A percentile compares a stretch with the other conserved stretches of the same genome.
Conservation (phyloP, 1,140 invertebrate species). For the Penaeus vannamei region DNA sequence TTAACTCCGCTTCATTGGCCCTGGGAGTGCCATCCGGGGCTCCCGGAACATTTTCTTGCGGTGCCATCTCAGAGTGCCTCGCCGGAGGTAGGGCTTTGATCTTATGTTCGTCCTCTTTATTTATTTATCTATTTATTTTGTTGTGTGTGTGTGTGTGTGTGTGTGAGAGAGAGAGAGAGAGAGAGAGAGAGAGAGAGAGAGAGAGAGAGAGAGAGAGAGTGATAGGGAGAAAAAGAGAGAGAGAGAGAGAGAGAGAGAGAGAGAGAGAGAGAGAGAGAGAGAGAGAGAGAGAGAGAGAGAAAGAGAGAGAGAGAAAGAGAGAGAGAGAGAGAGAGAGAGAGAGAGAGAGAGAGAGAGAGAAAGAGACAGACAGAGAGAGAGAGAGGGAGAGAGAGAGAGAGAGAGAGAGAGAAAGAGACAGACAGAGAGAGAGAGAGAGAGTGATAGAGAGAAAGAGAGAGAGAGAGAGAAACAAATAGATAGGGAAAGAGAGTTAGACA, state of each 20-base stretch:
- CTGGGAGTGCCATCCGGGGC: too few relatives aligned
- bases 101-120: too few relatives aligned
- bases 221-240: background rate
- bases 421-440: background rate
- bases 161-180: background rate
- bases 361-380: conserved; percentile 37
- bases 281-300: background rate
- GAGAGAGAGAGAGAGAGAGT: background rate
- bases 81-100: too few relatives aligned
- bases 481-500: too few relatives aligned
- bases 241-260: background rate
- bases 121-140: too few relatives aligned
- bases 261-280: conserved; percentile 6
- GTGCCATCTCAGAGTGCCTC: too few relatives aligned
- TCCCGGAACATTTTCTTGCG: too few relatives aligned
- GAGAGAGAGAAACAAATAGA: too few relatives aligned
- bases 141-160: background rate
- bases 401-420: background rate
- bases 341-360: conserved; percentile 35
- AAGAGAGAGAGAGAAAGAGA: background rate
- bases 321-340: conserved; percentile 12
- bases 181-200: conserved; percentile 20
- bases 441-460: too few relatives aligned
- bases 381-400: conserved; percentile 39
- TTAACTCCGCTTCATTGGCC: too few relatives aligned